These are phyloP conservation scores for Griposia aprilina DNA, from an alignment of 2,888 invertebrate genomes.

Conservation along the genomic window DNA sequence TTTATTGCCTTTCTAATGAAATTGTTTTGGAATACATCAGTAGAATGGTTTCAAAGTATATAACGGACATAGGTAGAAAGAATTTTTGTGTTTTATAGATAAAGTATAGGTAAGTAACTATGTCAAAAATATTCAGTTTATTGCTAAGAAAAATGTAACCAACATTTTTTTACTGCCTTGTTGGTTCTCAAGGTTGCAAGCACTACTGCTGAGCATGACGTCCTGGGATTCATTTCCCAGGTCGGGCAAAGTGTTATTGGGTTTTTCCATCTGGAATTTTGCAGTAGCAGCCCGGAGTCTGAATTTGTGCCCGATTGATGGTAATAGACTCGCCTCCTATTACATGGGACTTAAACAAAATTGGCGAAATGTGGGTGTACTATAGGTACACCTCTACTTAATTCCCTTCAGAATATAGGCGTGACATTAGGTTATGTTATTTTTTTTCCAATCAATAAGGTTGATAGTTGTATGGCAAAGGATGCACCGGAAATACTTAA, in stretches of 20 bases:
- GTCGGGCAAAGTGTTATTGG: not conserved
- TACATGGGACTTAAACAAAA: not conserved
- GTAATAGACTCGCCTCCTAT: not conserved
- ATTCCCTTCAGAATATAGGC: no score
- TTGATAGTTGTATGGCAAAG: not conserved
- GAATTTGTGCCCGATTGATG: not conserved
- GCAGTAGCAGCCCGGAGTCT: not conserved
- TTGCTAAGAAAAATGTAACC: not conserved
- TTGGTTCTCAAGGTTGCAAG: not conserved
- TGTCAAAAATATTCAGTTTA: not conserved
- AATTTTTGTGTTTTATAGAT: no score
- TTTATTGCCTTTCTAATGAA: no score
- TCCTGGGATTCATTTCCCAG: not conserved
- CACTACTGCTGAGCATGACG: not conserved
- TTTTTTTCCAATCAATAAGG: not conserved
- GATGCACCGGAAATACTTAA: conserved; percentile 1
- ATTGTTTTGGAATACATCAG: no score
- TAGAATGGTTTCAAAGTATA: no score
- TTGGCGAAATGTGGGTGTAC: not conserved
- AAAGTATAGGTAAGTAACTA: no score
- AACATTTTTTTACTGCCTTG: not conserved
- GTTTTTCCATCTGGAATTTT: not conserved
- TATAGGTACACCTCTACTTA: not conserved
- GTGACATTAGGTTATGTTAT: not conserved
- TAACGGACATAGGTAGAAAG: no score